Conservation (phyloP, 1,140 invertebrate species). For the Ostrea denselamellosa region DNA sequence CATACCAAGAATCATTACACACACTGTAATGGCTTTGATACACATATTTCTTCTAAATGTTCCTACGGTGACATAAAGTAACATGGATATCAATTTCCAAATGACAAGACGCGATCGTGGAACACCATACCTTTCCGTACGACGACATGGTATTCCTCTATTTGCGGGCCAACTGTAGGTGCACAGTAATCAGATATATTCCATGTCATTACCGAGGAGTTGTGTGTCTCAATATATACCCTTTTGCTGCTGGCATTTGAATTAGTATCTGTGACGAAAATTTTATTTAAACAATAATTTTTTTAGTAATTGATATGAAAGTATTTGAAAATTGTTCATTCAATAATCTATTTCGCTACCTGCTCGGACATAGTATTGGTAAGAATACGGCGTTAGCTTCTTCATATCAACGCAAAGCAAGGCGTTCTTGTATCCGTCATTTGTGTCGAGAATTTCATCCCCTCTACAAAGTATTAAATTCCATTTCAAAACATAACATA, state of each 20-base stretch:
- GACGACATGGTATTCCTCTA: slow-evolving; percentile 58
- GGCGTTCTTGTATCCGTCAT: slow-evolving; percentile 32
- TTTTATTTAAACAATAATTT: background rate
- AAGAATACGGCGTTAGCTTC: slow-evolving; percentile 50
- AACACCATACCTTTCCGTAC: slow-evolving; percentile 52
- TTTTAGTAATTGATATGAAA: background rate
- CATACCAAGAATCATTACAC: too few relatives aligned
- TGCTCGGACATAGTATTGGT: slow-evolving; percentile 55
- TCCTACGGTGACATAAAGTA: too few relatives aligned
- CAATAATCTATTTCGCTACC: slow-evolving; percentile 25
- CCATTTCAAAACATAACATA: background rate
- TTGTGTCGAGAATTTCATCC: slow-evolving; percentile 11
- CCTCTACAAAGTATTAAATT: background rate
- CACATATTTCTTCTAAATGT: too few relatives aligned
- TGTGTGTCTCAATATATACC: slow-evolving; percentile 13
- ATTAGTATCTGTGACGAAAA: background rate
- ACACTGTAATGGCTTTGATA: too few relatives aligned
- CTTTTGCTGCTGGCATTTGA: background rate
- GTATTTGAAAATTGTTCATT: background rate
- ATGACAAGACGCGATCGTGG: too few relatives aligned
- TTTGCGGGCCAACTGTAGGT: slow-evolving; percentile 33
- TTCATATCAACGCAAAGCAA: slow-evolving; percentile 48
- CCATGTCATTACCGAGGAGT: slow-evolving; percentile 40
- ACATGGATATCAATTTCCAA: too few relatives aligned
- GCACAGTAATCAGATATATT: slow-evolving; percentile 27